Conservation (phyloP, 2,888 invertebrate species). For the Pheosia gnoma region DNA sequence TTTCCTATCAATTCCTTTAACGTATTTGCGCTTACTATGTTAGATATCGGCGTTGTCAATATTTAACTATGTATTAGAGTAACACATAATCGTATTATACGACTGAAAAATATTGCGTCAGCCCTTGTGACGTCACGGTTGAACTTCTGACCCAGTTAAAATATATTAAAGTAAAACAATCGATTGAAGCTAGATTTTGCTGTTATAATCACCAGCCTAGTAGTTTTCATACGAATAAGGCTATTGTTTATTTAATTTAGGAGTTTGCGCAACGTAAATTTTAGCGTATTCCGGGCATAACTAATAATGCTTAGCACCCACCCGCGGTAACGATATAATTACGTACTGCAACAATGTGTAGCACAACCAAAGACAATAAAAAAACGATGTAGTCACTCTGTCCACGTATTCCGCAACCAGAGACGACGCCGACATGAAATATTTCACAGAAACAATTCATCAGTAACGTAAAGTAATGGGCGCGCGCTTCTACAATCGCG, state of each 20-base stretch:
- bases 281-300: constrained; percentile 10
- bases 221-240: constrained; percentile 28
- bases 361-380: constrained; percentile 11
- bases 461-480: constrained; percentile 30
- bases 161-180: neutral
- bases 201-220: constrained; percentile 19
- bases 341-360: constrained; percentile 23
- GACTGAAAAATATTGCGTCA: constrained; percentile 14
- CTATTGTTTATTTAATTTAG: constrained; percentile 34
- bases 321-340: constrained; percentile 29
- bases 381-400: neutral
- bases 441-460: constrained; percentile 40
- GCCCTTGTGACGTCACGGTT: constrained; percentile 17
- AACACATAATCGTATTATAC: constrained; percentile 13
- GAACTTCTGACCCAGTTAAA: constrained; percentile 5
- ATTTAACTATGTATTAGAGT: constrained; percentile 11
- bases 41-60: constrained; percentile 10
- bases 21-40: constrained; percentile 12
- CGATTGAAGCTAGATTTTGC: constrained; percentile 12
- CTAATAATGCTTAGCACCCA: constrained; percentile 25
- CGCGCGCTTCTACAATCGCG: constrained; percentile 22
- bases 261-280: constrained; percentile 17
- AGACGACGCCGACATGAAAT: constrained; percentile 23
- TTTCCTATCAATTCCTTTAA: constrained; percentile 16
- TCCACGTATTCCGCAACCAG: constrained; percentile 24